Conservation (phyloP, 2,888 invertebrate genomes). For the Bembecia ichneumoniformis region DNA sequence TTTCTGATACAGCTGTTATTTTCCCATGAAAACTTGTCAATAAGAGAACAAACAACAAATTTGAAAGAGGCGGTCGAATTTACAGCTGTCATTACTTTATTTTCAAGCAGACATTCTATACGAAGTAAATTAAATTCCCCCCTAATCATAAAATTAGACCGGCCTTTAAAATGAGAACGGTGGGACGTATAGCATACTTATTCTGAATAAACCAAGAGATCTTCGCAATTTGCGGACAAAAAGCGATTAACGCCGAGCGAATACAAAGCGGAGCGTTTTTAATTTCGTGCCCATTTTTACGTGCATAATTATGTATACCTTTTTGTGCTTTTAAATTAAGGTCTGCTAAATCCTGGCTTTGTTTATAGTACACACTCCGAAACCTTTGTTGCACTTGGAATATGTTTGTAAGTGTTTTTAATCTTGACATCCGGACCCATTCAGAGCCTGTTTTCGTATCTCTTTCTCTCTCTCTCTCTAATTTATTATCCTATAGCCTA, state of each 20-base stretch:
- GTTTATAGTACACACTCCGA: not conserved
- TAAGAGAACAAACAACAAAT: no score
- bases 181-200: conserved; percentile 19
- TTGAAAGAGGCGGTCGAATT: no score
- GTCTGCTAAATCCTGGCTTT: not conserved
- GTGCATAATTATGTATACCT: conserved; percentile 7
- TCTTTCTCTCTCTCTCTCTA: no score
- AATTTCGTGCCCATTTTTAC: conserved; percentile 17
- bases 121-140: not conserved
- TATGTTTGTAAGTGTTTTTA: no score
- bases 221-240: conserved; percentile 41
- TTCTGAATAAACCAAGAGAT: conserved; percentile 15
- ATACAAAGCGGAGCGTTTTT: conserved; percentile 43
- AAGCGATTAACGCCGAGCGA: conserved; percentile 31
- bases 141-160: not conserved
- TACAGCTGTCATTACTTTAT: no score
- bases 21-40: no score
- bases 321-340: conserved; percentile 11
- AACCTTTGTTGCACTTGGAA: no score
- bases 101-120: not conserved
- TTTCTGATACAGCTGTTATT: no score
- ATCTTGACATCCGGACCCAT: no score
- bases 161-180: not conserved
- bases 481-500: no score
- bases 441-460: no score